Evolutionary conservation across 2,888 invertebrate species (phyloP).

Genomic region (Amblyteles armatorius): DNA sequence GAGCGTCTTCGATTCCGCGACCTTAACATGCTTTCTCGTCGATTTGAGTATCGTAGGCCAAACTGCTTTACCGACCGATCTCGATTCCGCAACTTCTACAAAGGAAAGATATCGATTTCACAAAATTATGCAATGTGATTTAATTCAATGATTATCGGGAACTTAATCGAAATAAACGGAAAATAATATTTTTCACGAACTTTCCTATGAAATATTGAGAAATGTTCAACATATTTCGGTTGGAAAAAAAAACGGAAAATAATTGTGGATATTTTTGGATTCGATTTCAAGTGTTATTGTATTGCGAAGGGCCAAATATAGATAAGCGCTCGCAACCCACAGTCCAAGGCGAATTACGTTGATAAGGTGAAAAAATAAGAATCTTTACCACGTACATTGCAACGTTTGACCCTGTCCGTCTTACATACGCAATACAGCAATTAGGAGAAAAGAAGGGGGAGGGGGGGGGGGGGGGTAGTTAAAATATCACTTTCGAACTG

Average conservation of each 20-base stretch:
- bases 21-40: no score
- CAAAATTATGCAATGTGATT: not conserved
- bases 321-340: no score
- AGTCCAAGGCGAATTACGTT: no score
- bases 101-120: not conserved
- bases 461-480: not conserved
- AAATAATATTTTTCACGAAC: not conserved
- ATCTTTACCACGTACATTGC: not conserved
- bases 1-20: not conserved
- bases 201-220: not conserved
- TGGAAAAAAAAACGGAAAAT: no score
- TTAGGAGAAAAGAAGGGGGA: not conserved
- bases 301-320: no score
- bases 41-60: no score
- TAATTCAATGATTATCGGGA: not conserved
- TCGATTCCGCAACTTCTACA: not conserved
- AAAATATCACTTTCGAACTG: constrained; percentile 10
- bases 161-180: not conserved
- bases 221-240: no score
- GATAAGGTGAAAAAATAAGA: no score
- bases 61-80: no score
- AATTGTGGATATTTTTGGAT: no score
- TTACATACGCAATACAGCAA: not conserved
- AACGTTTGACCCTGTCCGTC: not conserved
- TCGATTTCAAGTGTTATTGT: no score